phyloP scores from a whole-genome alignment of 2,113 vertebrate species.

The Xiphophorus couchianus region DNA sequence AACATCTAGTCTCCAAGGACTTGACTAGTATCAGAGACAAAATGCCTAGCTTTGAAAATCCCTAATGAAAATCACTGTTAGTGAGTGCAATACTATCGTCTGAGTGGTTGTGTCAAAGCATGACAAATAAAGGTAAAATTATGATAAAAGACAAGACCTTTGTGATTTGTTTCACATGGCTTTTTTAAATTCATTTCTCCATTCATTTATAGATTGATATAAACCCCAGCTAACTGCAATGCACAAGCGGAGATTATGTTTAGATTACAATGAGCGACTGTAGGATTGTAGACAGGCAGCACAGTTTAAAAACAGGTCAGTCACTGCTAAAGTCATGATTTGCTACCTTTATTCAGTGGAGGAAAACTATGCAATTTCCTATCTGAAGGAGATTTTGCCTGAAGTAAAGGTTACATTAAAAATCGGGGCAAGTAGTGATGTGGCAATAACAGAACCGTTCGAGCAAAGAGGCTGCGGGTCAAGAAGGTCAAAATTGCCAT shows the following conservation, averaged over 20 bases:
- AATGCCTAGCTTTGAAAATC: not conserved
- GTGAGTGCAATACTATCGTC: no score
- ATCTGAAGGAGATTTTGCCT: constrained; percentile 11
- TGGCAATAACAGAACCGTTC: not conserved
- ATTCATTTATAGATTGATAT: no score
- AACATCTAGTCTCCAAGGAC: not conserved
- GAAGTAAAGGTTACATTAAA: constrained; percentile 6
- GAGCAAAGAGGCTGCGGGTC: not conserved
- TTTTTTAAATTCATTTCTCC: not conserved
- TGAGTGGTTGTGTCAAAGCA: not conserved
- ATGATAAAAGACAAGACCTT: not conserved
- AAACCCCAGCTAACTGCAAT: not conserved
- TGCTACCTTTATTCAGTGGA: constrained; percentile 3
- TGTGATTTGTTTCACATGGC: not conserved
- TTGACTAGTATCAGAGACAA: not conserved
- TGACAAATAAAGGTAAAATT: not conserved
- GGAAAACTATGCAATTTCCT: not conserved
- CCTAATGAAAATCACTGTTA: not conserved
- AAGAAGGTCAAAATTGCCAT: constrained; percentile 3
- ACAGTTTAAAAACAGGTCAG: not conserved
- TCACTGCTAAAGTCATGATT: constrained; percentile 1
- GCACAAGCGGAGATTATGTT: not conserved
- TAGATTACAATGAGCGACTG: not conserved
- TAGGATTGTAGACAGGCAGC: not conserved
- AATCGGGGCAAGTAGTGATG: constrained; percentile 7